Evolutionary conservation across 1,140 invertebrate genomes (phyloP).

Genomic region (Lepidurus arcticus): DNA sequence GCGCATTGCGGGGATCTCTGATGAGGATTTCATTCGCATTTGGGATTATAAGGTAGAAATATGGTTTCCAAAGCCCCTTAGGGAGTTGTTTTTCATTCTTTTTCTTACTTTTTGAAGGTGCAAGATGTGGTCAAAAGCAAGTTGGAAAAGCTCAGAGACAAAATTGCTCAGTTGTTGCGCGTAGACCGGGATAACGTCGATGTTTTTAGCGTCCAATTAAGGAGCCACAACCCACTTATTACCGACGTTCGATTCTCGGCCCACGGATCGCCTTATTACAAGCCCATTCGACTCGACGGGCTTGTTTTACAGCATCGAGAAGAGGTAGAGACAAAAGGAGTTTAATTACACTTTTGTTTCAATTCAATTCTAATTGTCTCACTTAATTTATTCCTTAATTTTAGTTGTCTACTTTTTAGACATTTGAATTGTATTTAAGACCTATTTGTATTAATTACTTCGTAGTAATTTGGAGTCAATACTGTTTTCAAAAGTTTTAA

Average conservation of each 20-base stretch:
- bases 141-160: slow-evolving; percentile 78
- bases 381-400: too few relatives aligned
- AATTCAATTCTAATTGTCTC: neutral
- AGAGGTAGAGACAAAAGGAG: slow-evolving; percentile 52
- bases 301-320: slow-evolving; percentile 88
- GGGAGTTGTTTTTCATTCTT: neutral
- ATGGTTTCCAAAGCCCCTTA: slow-evolving; percentile 23
- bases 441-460: too few relatives aligned
- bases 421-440: too few relatives aligned
- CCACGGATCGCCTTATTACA: slow-evolving; percentile 92
- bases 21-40: slow-evolving; percentile 90
- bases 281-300: slow-evolving; percentile 86
- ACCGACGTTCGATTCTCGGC: slow-evolving; percentile 91
- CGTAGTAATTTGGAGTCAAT: neutral
- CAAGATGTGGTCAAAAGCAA: slow-evolving; percentile 78
- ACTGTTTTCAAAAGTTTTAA: too few relatives aligned
- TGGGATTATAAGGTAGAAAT: slow-evolving; percentile 73
- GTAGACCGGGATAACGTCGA: slow-evolving; percentile 85
- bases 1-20: slow-evolving; percentile 84
- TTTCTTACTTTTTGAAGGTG: slow-evolving; percentile 47
- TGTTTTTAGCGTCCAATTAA: slow-evolving; percentile 86
- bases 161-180: slow-evolving; percentile 74
- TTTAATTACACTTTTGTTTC: neutral
- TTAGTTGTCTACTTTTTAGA: too few relatives aligned
- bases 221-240: slow-evolving; percentile 75